Evolutionary conservation across 2,113 vertebrate species (phyloP).

Genomic region (Scortum barcoo): DNA sequence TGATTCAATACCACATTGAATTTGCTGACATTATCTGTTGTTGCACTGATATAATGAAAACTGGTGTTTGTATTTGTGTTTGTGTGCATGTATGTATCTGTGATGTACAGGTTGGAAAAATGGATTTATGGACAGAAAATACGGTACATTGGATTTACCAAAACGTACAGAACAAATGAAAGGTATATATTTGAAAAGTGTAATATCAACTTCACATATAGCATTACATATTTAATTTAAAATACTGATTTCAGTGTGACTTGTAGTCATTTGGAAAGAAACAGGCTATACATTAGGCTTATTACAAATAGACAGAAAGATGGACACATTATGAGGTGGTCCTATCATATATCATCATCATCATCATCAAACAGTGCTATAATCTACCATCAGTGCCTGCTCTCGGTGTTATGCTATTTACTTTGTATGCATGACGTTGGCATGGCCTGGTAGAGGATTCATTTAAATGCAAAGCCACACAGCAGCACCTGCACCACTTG

Average conservation of each 20-base stretch:
- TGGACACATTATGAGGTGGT: not conserved
- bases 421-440: slow-evolving; percentile 65
- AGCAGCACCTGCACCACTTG: slow-evolving; percentile 60
- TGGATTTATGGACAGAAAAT: slow-evolving; percentile 90
- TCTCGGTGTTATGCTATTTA: slow-evolving; percentile 37
- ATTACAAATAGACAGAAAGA: slow-evolving; percentile 1
- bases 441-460: slow-evolving; percentile 46
- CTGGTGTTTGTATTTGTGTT: slow-evolving; percentile 64
- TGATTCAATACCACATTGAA: slow-evolving; percentile 24
- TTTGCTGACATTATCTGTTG: slow-evolving; percentile 50
- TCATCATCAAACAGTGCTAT: not conserved
- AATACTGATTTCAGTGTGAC: not conserved
- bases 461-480: slow-evolving; percentile 70
- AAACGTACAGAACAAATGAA: slow-evolving; percentile 91
- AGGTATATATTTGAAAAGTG: slow-evolving; percentile 83
- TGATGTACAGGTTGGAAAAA: slow-evolving; percentile 91
- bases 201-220: slow-evolving; percentile 12
- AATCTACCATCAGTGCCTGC: slow-evolving; percentile 18
- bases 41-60: slow-evolving; percentile 45
- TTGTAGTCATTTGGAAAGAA: slow-evolving; percentile 3
- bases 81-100: slow-evolving; percentile 71
- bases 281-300: not conserved
- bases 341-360: slow-evolving; percentile 18
- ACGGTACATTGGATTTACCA: slow-evolving; percentile 92
- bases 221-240: slow-evolving; percentile 8